These are phyloP conservation scores for Rhabdornis inornatus DNA, from an alignment of 2,113 vertebrate genomes.

Conservation along the genomic window DNA sequence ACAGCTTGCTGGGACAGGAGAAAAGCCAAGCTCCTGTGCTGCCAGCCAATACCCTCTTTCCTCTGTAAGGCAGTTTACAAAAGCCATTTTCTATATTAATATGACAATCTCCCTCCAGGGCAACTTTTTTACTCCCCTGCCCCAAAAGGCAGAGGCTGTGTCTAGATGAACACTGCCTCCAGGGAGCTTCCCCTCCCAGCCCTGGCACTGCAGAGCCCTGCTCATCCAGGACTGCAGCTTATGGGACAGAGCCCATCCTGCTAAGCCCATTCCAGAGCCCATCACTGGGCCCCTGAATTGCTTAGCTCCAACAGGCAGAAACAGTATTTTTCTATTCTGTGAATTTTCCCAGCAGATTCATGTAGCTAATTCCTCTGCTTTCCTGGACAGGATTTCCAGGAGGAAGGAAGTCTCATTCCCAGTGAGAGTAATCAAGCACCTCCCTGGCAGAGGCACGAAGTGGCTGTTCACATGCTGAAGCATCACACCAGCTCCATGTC, in stretches of 20 bases:
- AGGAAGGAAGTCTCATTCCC: constrained; percentile 25
- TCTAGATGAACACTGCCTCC: background rate
- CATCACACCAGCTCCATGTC: accelerated
- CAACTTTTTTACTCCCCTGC: background rate
- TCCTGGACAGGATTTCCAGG: constrained; percentile 1
- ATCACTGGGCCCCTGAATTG: background rate
- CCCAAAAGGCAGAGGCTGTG: background rate
- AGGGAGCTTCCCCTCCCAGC: background rate
- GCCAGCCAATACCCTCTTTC: background rate
- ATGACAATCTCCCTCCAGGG: background rate
- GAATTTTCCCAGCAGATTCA: background rate
- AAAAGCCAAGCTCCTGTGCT: background rate
- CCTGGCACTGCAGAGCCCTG: background rate
- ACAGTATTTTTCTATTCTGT: background rate
- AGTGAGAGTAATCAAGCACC: background rate
- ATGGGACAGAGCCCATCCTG: background rate
- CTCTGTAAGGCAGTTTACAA: constrained; percentile 9
- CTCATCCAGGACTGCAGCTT: background rate
- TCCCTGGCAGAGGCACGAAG: accelerated
- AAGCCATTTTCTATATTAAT: constrained; percentile 32
- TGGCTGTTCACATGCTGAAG: accelerated
- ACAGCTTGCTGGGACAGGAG: background rate
- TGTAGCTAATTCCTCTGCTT: background rate
- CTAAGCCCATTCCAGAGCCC: background rate
- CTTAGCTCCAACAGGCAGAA: background rate